phyloP scores from a whole-genome alignment of 2,888 invertebrate species.

The Lasioglossum zephyrum region DNA sequence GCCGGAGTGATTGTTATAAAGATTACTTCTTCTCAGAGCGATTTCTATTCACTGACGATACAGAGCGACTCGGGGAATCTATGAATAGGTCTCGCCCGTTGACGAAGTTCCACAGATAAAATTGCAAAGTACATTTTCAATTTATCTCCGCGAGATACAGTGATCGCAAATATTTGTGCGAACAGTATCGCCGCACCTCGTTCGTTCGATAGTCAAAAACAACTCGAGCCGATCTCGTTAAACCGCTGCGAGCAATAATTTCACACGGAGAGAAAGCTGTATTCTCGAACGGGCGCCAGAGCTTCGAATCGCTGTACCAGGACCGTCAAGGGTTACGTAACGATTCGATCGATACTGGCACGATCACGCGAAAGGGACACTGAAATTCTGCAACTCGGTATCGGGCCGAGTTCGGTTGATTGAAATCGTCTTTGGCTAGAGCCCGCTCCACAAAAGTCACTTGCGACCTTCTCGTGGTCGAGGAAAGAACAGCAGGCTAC shows the following conservation, averaged over 20 bases:
- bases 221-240: slow-evolving; percentile 55
- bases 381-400: slow-evolving; percentile 43
- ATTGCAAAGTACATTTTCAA: neutral
- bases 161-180: neutral
- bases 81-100: neutral
- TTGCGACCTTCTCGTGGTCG: neutral
- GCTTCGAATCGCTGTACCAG: slow-evolving; percentile 61
- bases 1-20: no score
- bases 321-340: slow-evolving; percentile 56
- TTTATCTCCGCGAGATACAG: neutral
- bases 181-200: neutral
- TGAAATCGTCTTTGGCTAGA: slow-evolving; percentile 43
- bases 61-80: no score
- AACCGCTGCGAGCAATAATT: slow-evolving; percentile 57
- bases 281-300: slow-evolving; percentile 49
- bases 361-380: slow-evolving; percentile 52
- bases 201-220: slow-evolving; percentile 28
- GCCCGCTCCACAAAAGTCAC: slow-evolving; percentile 2
- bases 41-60: no score
- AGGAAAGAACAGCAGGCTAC: neutral
- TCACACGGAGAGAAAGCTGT: slow-evolving; percentile 69
- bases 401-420: slow-evolving; percentile 41
- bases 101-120: neutral
- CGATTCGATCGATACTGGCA: slow-evolving; percentile 46
- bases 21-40: no score